A percentile compares a stretch with the other conserved stretches of the same genome.
These are phyloP conservation scores for Frieseomelitta varia DNA, from an alignment of 1,140 invertebrate genomes.

Conservation along the genomic window DNA sequence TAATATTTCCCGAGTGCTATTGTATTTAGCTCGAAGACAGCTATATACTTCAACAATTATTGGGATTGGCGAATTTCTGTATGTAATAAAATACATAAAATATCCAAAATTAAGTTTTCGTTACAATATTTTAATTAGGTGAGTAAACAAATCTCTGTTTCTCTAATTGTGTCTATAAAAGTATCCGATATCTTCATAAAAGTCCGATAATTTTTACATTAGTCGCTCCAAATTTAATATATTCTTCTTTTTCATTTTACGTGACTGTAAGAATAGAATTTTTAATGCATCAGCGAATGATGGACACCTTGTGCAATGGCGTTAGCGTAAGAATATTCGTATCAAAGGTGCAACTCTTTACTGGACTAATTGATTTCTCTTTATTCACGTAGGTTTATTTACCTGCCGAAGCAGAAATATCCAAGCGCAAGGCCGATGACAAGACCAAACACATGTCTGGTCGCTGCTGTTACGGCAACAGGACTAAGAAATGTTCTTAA, in stretches of 20 bases:
- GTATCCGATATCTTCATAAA: neutral
- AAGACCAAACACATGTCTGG: conserved; percentile 89
- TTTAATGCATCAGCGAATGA: neutral
- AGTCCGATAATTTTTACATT: neutral
- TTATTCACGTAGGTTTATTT: conserved; percentile 76
- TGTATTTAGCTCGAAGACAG: neutral
- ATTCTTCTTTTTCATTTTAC: no score
- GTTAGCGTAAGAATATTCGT: neutral
- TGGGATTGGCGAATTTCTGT: neutral
- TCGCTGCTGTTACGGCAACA: conserved; percentile 84
- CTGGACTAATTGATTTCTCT: neutral
- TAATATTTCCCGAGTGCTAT: neutral
- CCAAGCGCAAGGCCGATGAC: conserved; percentile 89
- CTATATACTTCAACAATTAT: neutral
- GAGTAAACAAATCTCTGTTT: neutral
- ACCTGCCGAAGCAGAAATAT: conserved; percentile 94
- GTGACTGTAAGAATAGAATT: neutral
- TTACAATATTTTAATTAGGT: neutral
- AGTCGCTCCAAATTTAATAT: neutral
- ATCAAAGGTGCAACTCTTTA: neutral
- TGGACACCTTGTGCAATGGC: neutral
- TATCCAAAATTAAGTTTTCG: neutral
- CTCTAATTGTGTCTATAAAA: neutral
- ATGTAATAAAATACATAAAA: neutral
- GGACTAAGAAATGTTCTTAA: conserved; percentile 89